Base-by-base conservation (phyloP, 1,140 invertebrate species). In the Drosophila grimshawi region DNA sequence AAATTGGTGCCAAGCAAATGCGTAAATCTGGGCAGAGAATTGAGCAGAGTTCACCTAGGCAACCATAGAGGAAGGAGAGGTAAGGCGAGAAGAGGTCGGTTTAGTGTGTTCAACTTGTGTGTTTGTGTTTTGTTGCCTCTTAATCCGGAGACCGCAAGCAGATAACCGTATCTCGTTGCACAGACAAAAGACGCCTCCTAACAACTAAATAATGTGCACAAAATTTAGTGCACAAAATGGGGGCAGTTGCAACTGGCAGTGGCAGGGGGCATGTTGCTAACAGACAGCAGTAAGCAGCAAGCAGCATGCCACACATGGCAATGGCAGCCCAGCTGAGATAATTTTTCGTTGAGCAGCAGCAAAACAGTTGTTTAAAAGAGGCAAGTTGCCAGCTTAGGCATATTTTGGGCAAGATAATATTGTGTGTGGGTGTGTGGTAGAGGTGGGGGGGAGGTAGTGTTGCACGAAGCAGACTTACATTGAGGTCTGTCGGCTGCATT, bases 161-260 rank as follows among this genome's bases (percentile, higher is more conserved):
- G 83, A 77, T 88, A 80, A 77, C 72, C 82, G 77, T 71, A 83
- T 76, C 33, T 5, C 65, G 65, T 79, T 66, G 80, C 71, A 72
- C 76, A 77, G 73, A 75, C 72, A 82, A 80, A 19, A 80, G 76
- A 74, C 48, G 59, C 33, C 32, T 6, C 30, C 85, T 80, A 88
- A 88, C 85, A 88, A 83, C 83, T 88, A 89, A 89, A 88, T 88
- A 88, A 88, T 89, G 85, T 89, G 77, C 85, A 69, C 48, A 56
- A 88, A 82, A 83, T 88, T 89, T 89, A 80, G 72, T 80, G 77
- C 51, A 57, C 29, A 57, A 48, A 53, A 10, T 3, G 46, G 30
- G 39, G 33, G 2, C 4, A 30, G 10, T 8, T 5, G 1, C 8
- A 45, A 49, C 4, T 51, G 3, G 29, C n/a, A 11, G 8, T 37